A percentile compares a stretch with the other conserved stretches of the same genome.
Evolutionary conservation across 2,797 vertebrate species (phyloP).

Genomic region (Menidia menidia): DNA sequence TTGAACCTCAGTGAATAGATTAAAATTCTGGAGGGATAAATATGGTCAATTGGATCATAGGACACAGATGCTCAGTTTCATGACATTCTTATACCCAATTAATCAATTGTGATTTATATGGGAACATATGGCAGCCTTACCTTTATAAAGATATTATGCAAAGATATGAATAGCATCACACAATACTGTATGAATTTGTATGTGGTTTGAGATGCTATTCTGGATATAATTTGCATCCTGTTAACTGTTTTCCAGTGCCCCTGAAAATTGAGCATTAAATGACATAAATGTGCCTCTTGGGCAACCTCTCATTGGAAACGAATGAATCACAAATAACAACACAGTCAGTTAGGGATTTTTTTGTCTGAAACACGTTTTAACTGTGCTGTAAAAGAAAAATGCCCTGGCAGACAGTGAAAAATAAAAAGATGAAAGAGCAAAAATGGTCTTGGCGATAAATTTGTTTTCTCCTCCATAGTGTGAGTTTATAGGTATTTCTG

Average conservation of each 20-base stretch:
- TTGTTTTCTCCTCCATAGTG: slow-evolving; percentile 53
- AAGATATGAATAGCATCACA: no score
- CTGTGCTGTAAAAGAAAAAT: slow-evolving; percentile 8
- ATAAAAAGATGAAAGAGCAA: slow-evolving; percentile 33
- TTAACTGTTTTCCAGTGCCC: slow-evolving; percentile 27
- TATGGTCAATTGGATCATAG: no score
- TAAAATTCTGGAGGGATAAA: no score
- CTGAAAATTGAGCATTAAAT: slow-evolving; percentile 65
- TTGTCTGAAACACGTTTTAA: slow-evolving; percentile 52
- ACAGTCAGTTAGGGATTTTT: slow-evolving; percentile 24
- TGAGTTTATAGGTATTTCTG: slow-evolving; percentile 57
- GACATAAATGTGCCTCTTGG: slow-evolving; percentile 39
- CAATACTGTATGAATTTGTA: slow-evolving; percentile 16
- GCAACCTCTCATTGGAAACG: slow-evolving; percentile 38
- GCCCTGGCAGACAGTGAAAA: slow-evolving; percentile 6
- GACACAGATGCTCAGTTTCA: no score
- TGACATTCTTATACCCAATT: no score
- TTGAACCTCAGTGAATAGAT: no score
- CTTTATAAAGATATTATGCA: no score
- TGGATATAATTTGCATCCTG: slow-evolving; percentile 23
- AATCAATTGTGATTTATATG: no score
- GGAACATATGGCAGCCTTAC: no score
- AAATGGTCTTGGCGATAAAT: slow-evolving; percentile 45
- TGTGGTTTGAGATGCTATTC: slow-evolving; percentile 23
- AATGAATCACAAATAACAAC: slow-evolving; percentile 59